These are phyloP conservation scores for Phalacrocorax aristotelis DNA, from an alignment of 2,113 vertebrate species.

Conservation along the genomic window DNA sequence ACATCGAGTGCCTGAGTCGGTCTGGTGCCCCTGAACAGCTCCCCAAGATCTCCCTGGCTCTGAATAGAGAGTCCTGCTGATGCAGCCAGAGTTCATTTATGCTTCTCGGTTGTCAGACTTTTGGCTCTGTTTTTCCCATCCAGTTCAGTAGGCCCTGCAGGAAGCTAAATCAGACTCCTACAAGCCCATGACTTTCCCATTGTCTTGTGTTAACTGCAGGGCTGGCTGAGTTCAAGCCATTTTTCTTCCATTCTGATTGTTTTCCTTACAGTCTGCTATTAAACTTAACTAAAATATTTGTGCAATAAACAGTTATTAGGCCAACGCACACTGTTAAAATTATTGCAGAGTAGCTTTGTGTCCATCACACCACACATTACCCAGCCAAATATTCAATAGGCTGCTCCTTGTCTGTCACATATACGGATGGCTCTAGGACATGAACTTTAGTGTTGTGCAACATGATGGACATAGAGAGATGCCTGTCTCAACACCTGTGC, in stretches of 20 bases:
- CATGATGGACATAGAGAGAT: rapidly evolving
- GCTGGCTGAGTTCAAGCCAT: slow-evolving; percentile 4
- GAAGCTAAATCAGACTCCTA: slow-evolving; percentile 38
- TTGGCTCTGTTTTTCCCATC: slow-evolving; percentile 17
- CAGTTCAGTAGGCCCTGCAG: slow-evolving; percentile 58
- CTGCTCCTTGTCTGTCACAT: background rate
- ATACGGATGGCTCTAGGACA: background rate
- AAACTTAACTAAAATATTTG: slow-evolving; percentile 11
- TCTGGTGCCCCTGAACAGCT: slow-evolving; percentile 62
- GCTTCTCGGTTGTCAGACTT: slow-evolving; percentile 14
- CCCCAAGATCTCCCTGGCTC: slow-evolving; percentile 27
- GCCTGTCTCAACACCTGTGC: background rate
- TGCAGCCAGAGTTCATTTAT: slow-evolving; percentile 54
- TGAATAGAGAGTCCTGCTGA: slow-evolving; percentile 50
- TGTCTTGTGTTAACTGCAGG: slow-evolving; percentile 18
- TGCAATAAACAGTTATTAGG: background rate
- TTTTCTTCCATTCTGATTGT: slow-evolving; percentile 27
- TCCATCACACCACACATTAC: background rate
- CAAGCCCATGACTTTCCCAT: slow-evolving; percentile 46
- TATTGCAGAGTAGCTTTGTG: background rate
- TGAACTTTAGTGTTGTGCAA: background rate
- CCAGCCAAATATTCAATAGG: background rate
- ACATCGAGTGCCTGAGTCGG: background rate
- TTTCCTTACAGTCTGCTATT: background rate
- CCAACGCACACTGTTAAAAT: background rate